phyloP scores from a whole-genome alignment of 2,797 vertebrate genomes.

The Perodicticus potto region DNA sequence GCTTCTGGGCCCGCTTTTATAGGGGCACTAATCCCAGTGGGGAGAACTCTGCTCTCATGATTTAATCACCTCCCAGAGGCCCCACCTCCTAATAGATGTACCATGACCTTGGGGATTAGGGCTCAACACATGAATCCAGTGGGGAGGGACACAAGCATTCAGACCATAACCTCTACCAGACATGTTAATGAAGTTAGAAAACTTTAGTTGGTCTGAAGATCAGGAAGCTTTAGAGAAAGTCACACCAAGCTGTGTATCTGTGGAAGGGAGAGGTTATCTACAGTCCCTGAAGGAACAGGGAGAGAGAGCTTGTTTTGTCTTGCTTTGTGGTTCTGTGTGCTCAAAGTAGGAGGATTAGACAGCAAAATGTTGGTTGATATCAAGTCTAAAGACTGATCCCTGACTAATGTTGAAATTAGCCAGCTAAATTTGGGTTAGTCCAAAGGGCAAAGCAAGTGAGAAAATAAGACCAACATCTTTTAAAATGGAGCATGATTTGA shows the following conservation, averaged over 20 bases:
- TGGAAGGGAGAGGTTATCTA: conserved; percentile 10
- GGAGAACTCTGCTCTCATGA: not conserved
- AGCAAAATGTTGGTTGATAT: conserved; percentile 32
- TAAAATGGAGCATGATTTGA: not conserved
- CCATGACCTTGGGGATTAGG: not conserved
- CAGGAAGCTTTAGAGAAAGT: not conserved
- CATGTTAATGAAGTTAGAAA: not conserved
- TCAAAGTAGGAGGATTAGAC: not conserved
- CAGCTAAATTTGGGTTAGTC: not conserved
- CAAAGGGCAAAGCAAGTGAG: not conserved
- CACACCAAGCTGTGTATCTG: not conserved
- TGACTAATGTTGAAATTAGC: conserved; percentile 40
- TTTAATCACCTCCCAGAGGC: not conserved
- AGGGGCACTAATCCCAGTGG: not conserved
- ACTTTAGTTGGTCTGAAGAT: not conserved
- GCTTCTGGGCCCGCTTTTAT: not conserved
- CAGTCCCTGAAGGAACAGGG: not conserved
- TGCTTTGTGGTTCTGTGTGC: not conserved
- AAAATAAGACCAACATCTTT: not conserved
- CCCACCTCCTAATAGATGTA: not conserved
- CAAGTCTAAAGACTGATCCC: conserved; percentile 32
- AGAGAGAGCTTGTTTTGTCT: not conserved
- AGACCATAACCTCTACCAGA: not conserved
- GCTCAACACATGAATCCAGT: not conserved
- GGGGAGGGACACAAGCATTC: not conserved